Evolutionary conservation across 1,140 invertebrate genomes (phyloP).

Genomic region (Danaus plexippus): DNA sequence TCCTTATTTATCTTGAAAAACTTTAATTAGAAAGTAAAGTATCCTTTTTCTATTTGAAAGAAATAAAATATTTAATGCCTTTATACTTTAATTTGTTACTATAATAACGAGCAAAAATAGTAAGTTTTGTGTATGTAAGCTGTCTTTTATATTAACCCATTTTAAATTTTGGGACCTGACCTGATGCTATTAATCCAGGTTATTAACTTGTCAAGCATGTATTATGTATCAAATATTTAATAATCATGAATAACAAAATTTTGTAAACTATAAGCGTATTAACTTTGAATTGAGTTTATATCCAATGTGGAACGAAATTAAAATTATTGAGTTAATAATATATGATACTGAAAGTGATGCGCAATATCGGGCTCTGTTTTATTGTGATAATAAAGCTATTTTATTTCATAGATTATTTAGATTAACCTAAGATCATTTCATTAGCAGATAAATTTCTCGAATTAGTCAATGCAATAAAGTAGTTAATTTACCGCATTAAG

Average conservation of each 20-base stretch:
- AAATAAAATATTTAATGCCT: conserved; percentile 10
- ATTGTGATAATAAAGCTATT: no score
- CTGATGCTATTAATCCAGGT: no score
- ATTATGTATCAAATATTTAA: conserved; percentile 18
- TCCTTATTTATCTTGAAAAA: conserved; percentile 38
- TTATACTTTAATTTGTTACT: neutral
- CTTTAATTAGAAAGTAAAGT: conserved; percentile 34
- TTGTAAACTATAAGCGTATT: conserved; percentile 4
- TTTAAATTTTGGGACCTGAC: no score
- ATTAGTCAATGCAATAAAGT: neutral
- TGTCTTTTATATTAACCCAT: no score
- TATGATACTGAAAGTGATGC: neutral
- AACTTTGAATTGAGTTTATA: conserved; percentile 15
- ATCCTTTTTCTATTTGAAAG: conserved; percentile 10
- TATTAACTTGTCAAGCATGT: no score
- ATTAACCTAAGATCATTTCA: no score
- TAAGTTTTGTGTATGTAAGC: no score
- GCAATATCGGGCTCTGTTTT: no score
- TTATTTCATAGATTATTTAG: no score
- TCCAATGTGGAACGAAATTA: conserved; percentile 19
- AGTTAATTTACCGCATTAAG: neutral
- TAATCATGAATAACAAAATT: conserved; percentile 13
- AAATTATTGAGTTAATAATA: conserved; percentile 11
- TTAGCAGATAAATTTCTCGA: no score
- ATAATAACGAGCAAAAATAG: neutral